phyloP scores from a whole-genome alignment of 1,140 invertebrate genomes.

The Palaemon carinicauda region DNA sequence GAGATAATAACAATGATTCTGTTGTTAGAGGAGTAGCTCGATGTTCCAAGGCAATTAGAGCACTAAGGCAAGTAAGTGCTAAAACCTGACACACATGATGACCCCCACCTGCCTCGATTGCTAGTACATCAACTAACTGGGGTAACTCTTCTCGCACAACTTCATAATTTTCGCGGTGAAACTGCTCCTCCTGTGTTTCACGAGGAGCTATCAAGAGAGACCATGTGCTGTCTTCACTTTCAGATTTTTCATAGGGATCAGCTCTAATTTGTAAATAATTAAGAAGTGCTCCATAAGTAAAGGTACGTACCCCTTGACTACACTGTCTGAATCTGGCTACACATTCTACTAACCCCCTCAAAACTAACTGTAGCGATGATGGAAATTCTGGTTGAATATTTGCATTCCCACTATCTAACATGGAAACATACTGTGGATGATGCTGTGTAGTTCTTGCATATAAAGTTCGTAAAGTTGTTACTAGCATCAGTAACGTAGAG shows the following conservation, averaged over 20 bases:
- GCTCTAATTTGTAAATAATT: constrained; percentile 74
- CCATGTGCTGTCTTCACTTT: constrained; percentile 61
- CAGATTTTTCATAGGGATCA: constrained; percentile 67
- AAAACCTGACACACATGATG: constrained; percentile 87
- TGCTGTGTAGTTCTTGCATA: constrained; percentile 46
- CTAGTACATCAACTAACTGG: constrained; percentile 82
- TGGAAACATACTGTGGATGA: constrained; percentile 59
- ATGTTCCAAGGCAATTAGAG: constrained; percentile 79
- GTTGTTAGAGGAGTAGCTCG: constrained; percentile 78
- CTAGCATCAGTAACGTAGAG: constrained; percentile 61
- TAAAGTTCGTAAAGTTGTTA: constrained; percentile 65
- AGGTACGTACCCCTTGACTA: constrained; percentile 80
- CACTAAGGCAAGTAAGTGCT: constrained; percentile 81
- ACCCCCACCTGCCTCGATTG: constrained; percentile 84
- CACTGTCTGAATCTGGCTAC: constrained; percentile 66
- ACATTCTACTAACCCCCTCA: constrained; percentile 68
- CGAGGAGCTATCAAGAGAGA: constrained; percentile 57
- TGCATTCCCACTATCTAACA: constrained; percentile 58
- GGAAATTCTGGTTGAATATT: constrained; percentile 49
- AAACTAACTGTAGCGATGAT: constrained; percentile 67
- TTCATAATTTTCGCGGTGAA: constrained; percentile 67
- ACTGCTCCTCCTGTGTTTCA: constrained; percentile 65
- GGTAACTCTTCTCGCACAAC: constrained; percentile 79
- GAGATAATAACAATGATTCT: constrained; percentile 66
- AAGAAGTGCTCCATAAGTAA: constrained; percentile 77